Evolutionary conservation across 2,797 vertebrate genomes (phyloP), one percentile per base, ranked within the genome.

Genomic region (Poeciliopsis turneri): DNA sequence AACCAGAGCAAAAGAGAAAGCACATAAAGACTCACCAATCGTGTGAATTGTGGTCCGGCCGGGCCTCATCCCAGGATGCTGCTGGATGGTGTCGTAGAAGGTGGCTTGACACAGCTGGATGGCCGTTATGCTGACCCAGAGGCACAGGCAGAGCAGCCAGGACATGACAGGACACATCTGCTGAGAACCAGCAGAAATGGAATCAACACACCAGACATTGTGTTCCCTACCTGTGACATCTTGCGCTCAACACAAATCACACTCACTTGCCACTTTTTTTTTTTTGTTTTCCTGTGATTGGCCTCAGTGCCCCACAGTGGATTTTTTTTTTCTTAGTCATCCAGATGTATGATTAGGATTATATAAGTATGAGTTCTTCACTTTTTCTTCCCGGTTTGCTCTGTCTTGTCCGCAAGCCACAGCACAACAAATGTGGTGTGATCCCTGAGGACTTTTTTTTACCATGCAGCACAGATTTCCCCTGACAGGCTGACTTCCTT

Each of bases 111-210:
- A 97, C 91, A 97, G 96, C 92, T 98, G 96, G 95, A 98, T 93
- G 86, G 96, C 96, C 84, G 97, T 97, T 91, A 97, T 95, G 94
- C 97, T 97, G 96, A 98, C 97, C 97, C 98, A 99, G 95, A 99
- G 95, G 96, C 97, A 97, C 96, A 99, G 94, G 95, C 97, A 98
- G 95, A 98, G 95, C 95, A 97, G 94, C 98, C 98, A 99, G 96
- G 98, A 98, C 98, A 98, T 99, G 95, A 97, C 97, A 96, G 97
- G 97, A 95, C 95, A 93, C 95, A 94, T 96, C 95, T 96, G 93
- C 90, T 92, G 33, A 75, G 78, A 80, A 90, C 78, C 81, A 28
- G 81, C 76, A 90, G 84, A 89, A 78, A 87, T 84, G 79, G 71
- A 84, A 86, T 92, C 85, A 90, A 78, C 64, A 49, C 57, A 81